Evolutionary conservation across 2,888 invertebrate species (phyloP).

Genomic region (Apodemia duryi): DNA sequence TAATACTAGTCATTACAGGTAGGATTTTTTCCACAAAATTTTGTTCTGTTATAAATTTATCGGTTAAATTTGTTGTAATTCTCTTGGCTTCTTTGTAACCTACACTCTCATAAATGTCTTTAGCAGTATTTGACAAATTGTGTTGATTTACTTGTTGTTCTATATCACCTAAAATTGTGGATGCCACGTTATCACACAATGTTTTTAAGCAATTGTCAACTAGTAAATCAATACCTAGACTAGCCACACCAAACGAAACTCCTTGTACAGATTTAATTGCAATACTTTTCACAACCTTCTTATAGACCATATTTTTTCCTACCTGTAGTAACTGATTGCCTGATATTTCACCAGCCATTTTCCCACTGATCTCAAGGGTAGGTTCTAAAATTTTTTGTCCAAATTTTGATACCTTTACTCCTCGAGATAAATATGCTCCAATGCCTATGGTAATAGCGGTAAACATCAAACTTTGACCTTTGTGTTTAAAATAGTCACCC

Average conservation of each 20-base stretch:
- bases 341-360: conserved; percentile 4
- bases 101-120: conserved; percentile 12
- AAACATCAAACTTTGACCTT: conserved; percentile 19
- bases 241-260: conserved; percentile 2
- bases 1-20: conserved; percentile 12
- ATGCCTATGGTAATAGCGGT: conserved; percentile 16
- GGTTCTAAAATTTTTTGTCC: conserved; percentile 18
- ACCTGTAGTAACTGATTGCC: conserved; percentile 15
- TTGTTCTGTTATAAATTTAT: conserved; percentile 16
- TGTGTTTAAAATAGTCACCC: conserved; percentile 17
- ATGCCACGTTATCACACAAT: conserved; percentile 14
- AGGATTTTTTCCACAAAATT: conserved; percentile 17
- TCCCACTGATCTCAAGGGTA: neutral
- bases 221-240: conserved; percentile 15
- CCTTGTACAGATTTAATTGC: neutral
- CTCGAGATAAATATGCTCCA: conserved; percentile 11
- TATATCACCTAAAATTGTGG: conserved; percentile 6
- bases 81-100: conserved; percentile 18
- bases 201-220: conserved; percentile 12
- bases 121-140: conserved; percentile 6
- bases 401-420: conserved; percentile 14
- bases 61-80: conserved; percentile 6
- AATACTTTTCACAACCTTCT: conserved; percentile 10
- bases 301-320: neutral
- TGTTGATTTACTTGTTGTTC: conserved; percentile 10